phyloP scores from a whole-genome alignment of 2,113 vertebrate genomes.

The Hymenochirus boettgeri region DNA sequence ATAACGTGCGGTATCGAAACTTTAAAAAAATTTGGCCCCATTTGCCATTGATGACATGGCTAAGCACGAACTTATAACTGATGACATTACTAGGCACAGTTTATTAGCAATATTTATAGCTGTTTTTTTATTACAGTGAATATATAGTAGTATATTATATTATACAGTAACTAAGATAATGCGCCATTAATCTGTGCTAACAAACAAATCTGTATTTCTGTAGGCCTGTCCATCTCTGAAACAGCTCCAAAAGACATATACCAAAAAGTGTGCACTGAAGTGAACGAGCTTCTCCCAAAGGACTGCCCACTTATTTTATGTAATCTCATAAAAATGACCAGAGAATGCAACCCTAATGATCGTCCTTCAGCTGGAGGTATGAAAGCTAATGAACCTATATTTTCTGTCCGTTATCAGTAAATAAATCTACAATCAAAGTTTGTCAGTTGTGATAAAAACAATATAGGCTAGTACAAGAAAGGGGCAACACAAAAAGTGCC shows the following conservation, averaged over 20 bases:
- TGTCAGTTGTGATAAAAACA: too few species aligned
- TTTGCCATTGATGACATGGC: too few species aligned
- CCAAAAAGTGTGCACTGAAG: slow-evolving; percentile 54
- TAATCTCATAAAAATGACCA: slow-evolving; percentile 61
- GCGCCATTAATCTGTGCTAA: too few species aligned
- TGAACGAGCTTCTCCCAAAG: slow-evolving; percentile 52
- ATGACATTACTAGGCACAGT: background rate
- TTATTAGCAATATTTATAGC: too few species aligned
- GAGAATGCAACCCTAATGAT: slow-evolving; percentile 54
- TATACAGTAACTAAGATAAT: too few species aligned
- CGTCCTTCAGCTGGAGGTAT: slow-evolving; percentile 72
- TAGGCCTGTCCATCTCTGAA: slow-evolving; percentile 47
- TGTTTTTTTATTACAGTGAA: too few species aligned
- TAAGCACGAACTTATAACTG: background rate
- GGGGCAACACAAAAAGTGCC: too few species aligned
- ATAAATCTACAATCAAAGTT: background rate
- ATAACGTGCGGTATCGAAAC: too few species aligned
- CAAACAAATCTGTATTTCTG: background rate
- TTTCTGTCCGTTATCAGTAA: background rate
- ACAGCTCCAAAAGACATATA: slow-evolving; percentile 48
- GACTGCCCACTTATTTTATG: slow-evolving; percentile 62
- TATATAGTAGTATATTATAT: too few species aligned
- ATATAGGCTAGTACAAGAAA: too few species aligned
- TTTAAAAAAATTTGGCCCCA: too few species aligned
- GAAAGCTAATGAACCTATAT: background rate